These are phyloP conservation scores for Hylia prasina DNA, from an alignment of 2,113 vertebrate species.

Conservation along the genomic window DNA sequence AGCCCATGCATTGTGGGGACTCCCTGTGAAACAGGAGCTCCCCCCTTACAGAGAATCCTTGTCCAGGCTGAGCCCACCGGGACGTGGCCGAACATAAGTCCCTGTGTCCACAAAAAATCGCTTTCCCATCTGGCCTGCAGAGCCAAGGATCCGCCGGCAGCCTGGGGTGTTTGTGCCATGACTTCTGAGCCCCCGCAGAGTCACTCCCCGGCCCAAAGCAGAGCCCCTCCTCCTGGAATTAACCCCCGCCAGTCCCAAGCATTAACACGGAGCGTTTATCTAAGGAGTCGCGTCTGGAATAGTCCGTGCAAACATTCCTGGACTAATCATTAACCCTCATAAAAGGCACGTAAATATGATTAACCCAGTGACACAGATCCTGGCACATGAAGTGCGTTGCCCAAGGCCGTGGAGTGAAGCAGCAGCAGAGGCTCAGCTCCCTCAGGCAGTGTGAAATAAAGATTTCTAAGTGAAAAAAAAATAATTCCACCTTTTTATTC, in stretches of 20 bases:
- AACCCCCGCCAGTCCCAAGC: not conserved
- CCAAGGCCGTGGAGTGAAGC: not conserved
- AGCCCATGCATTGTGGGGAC: not conserved
- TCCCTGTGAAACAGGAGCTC: not conserved
- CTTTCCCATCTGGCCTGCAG: fast-evolving
- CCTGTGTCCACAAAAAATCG: fast-evolving
- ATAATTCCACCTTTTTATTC: not conserved
- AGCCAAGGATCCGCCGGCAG: not conserved
- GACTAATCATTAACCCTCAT: slow-evolving; percentile 13
- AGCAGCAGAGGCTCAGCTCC: not conserved
- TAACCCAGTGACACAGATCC: slow-evolving; percentile 2
- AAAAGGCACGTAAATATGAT: not conserved
- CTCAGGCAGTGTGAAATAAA: not conserved
- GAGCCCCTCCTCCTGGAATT: not conserved
- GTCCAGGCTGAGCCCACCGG: not conserved
- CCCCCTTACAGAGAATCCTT: fast-evolving
- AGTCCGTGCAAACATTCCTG: not conserved
- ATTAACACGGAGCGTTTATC: fast-evolving
- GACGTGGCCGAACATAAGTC: not conserved
- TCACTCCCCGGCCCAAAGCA: not conserved
- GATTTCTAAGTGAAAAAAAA: not conserved
- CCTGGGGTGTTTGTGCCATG: too few relatives aligned
- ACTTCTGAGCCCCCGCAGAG: not conserved
- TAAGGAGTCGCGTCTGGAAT: not conserved
- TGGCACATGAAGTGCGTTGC: not conserved